Conservation (phyloP, 2,888 invertebrate species). For the Anoncus sp. region DNA sequence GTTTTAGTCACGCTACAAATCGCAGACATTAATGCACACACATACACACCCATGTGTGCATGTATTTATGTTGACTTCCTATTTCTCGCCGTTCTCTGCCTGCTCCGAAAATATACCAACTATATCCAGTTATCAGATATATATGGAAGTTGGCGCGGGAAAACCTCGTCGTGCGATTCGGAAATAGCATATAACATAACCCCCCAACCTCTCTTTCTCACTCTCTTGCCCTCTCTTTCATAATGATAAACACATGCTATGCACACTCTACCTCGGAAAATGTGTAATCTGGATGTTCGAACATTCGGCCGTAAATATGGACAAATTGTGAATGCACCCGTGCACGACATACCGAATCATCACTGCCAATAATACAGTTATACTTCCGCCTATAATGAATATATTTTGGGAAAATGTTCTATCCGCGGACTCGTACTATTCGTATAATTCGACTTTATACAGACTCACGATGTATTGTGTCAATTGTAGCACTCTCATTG, state of each 20-base stretch:
- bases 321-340: constrained; percentile 38
- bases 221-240: constrained; percentile 10
- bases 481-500: not conserved
- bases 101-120: constrained; percentile 16
- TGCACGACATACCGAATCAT: constrained; percentile 16
- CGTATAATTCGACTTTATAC: not conserved
- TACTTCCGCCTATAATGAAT: not conserved
- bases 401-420: not conserved
- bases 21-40: constrained; percentile 31
- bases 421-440: not conserved
- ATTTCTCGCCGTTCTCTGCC: constrained; percentile 23
- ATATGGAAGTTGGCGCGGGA: constrained; percentile 6
- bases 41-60: not conserved
- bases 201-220: constrained; percentile 10
- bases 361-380: constrained; percentile 4
- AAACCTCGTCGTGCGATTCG: constrained; percentile 27
- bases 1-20: constrained; percentile 37
- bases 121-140: constrained; percentile 24
- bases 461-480: not conserved
- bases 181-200: constrained; percentile 36
- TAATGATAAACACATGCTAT: constrained; percentile 38
- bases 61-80: constrained; percentile 11
- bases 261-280: constrained; percentile 10
- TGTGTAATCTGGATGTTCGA: constrained; percentile 41
- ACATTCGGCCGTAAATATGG: constrained; percentile 38